Base-by-base conservation (phyloP, 2,888 invertebrate species). In the Scelioninae gen. 1 region DNA sequence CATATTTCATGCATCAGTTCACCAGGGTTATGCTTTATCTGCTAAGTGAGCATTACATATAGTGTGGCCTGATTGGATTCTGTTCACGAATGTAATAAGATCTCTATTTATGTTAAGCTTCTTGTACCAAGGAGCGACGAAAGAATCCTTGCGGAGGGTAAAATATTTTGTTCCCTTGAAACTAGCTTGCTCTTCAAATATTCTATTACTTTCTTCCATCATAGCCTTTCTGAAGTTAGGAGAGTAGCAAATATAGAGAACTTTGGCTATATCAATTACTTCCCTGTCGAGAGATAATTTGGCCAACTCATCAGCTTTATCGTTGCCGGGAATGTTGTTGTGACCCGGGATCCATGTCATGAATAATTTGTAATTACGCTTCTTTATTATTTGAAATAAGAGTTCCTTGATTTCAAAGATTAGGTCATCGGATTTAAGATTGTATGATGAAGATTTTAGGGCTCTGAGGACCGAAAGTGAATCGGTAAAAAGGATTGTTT, bases 121-220 rank as follows among this genome's bases (percentile, higher is more conserved):
- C 7, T 38, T 2, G 13, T 49, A 65, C 65, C 65, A 65, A n/a
- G 51, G 49, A 40, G 8, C 40, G 2, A 10, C 16, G 16, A 15
- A 8, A 1, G 16, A 9, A 16, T 63, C 16, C 1, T 23, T 23
- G n/a, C 16, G 13, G n/a, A 34, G 31, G 0, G 31, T 32, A 31
- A 10, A 31, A 31, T 63, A 47, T 0, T 63, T 13, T 63, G 29
- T 47, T 2, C 63, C 63, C 32, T 63, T 63, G 43, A 16, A 5
- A 11, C 29, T 29, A 13, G 29, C 43, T 31, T 29, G 45, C 5
- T 62, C 31, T 2, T 0, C n/a, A n/a, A 5, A 16, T 9, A 45
- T 5, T 45, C 8, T 11, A 9, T 31, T 45, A 29, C 1, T 9
- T n/a, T 49, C 63, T 5, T 63, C 16, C 8, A 4, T 63, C 8